Conservation (phyloP, 1,140 invertebrate species). For the Temnothorax nylanderi region DNA sequence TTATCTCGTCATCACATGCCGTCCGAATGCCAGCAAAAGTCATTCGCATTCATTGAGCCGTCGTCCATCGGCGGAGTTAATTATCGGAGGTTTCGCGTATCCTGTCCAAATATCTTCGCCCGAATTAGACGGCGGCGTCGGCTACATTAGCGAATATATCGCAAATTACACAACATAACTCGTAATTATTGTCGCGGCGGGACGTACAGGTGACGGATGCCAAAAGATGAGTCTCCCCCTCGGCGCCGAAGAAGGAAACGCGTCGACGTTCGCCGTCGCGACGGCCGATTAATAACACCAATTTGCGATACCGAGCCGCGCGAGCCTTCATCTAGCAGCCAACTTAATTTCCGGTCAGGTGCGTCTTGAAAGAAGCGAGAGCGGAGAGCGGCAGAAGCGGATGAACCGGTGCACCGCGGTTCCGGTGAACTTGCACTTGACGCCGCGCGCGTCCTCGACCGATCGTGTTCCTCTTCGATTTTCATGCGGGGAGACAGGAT, state of each 20-base stretch:
- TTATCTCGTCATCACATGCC: background rate
- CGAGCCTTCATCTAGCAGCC: background rate
- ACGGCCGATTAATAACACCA: conserved; percentile 44
- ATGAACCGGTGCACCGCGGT: conserved; percentile 15
- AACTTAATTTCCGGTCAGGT: conserved; percentile 52
- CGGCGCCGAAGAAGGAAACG: conserved; percentile 14
- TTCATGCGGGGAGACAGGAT: background rate
- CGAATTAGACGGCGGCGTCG: conserved; percentile 29
- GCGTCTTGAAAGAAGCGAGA: background rate
- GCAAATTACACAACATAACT: conserved; percentile 55
- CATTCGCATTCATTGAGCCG: conserved; percentile 27
- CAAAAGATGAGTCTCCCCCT: conserved; percentile 7
- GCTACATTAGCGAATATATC: conserved; percentile 29
- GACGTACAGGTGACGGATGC: conserved; percentile 23
- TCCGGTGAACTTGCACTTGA: conserved; percentile 57
- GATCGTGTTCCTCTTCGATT: conserved; percentile 23
- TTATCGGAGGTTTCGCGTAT: background rate
- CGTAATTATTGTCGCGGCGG: conserved; percentile 40
- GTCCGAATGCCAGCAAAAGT: background rate
- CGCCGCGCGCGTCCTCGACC: conserved; percentile 14
- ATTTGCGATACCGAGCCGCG: conserved; percentile 11
- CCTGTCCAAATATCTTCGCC: conserved; percentile 27
- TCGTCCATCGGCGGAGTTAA: conserved; percentile 1
- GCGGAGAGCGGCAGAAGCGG: background rate
- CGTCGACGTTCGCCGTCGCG: conserved; percentile 9